Base-by-base conservation (phyloP, 2,797 vertebrate genomes). In the Muscicapa comitata region DNA sequence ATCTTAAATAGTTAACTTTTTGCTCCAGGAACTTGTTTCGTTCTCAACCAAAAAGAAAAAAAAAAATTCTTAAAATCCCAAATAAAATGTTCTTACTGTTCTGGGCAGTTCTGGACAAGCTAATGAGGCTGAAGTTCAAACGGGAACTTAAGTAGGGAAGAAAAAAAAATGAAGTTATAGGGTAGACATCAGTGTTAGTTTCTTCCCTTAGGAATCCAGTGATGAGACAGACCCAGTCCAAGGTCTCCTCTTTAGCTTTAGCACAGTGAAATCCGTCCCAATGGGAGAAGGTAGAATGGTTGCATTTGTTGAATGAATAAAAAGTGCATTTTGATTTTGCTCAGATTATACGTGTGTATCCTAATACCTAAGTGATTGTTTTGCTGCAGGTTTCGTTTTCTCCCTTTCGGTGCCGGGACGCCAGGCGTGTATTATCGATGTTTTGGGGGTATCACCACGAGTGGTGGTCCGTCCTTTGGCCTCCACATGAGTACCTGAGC, bases 401-500 rank as follows among this genome's bases (percentile, higher is more conserved):
- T 93, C 88, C 94, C 90, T 91, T 28, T 43, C 4, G 2, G 35
- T 91, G 92, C 91, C 58, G 26, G 94, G 91, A 96, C 51, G 68
- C 94, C 95, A 29, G 78, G 90, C 45, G 71, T 16, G 3, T 17
- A 83, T 89, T 91, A 97, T 96, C 98, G 99, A 90, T 99, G 98
- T 97, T 99, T 99, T 5, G 99, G 98, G 31, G 99, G 99, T 94
- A 99, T 99, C 96, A 99, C 99, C 97, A 99, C 99, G 23, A 99
- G 97, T 0, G 99, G 98, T 50, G 98, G 98, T 82, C 99, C 98
- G 1, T 96, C 98, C 95, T 98, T 99, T 97, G 99, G 99, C 98
- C 99, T 98, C 99, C 99, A 99, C 99, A 99, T 99, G 96, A 99
- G 99, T 96, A 99, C 99, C 98, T 99, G 99, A 85, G 99, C 99